phyloP scores from a whole-genome alignment of 2,113 vertebrate genomes.

The Chauna torquata region DNA sequence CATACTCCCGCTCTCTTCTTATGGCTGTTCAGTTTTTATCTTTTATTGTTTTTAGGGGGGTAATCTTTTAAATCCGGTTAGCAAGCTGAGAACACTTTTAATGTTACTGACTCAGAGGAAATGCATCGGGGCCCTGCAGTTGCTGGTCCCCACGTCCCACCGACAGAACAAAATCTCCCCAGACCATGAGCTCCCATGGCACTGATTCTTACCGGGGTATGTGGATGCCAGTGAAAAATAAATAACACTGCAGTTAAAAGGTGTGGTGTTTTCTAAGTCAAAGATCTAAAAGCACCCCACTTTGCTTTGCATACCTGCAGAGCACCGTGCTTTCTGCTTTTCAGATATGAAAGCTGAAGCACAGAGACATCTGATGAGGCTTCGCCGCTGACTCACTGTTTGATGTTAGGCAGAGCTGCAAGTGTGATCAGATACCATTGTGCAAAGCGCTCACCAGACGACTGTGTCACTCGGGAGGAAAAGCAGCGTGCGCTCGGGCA shows the following conservation, averaged over 20 bases:
- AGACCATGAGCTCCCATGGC: background rate
- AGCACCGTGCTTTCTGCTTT: conserved; percentile 16
- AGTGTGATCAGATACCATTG: conserved; percentile 48
- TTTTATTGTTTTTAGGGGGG: background rate
- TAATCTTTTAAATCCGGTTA: background rate
- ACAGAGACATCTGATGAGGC: conserved; percentile 48
- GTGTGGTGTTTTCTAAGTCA: background rate
- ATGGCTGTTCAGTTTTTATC: background rate
- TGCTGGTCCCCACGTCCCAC: background rate
- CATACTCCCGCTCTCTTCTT: background rate
- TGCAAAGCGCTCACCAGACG: conserved; percentile 27
- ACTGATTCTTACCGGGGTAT: background rate
- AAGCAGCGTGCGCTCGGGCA: background rate
- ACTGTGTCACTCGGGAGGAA: background rate
- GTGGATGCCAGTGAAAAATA: background rate
- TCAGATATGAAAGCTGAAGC: background rate
- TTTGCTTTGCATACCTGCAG: conserved; percentile 49
- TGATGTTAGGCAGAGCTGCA: conserved; percentile 41
- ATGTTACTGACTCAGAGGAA: background rate
- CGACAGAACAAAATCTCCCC: background rate
- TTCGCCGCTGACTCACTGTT: conserved; percentile 61
- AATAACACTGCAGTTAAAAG: background rate
- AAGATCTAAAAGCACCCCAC: conserved; percentile 37
- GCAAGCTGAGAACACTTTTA: background rate
- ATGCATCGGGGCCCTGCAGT: background rate